A percentile compares a stretch with the other conserved stretches of the same genome.
Conservation (phyloP, 2,113 vertebrate species). For the Malurus elegans region DNA sequence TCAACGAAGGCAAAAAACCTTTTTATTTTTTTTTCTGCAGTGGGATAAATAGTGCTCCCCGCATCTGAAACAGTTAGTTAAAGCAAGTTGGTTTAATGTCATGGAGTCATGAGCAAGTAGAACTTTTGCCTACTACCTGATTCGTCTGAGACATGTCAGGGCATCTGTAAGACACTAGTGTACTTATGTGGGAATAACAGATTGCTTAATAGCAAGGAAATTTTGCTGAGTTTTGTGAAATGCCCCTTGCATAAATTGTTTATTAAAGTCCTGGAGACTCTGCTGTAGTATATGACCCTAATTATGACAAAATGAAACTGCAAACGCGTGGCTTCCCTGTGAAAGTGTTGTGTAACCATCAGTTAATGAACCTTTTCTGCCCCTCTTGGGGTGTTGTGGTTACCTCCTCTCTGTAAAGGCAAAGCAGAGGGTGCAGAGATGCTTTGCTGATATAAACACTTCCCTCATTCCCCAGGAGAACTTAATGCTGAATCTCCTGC, state of each 20-base stretch:
- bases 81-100: neutral
- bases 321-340: neutral
- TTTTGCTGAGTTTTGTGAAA: constrained; percentile 41
- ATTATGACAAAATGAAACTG: constrained; percentile 22
- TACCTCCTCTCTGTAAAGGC: neutral
- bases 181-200: neutral
- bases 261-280: neutral
- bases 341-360: neutral
- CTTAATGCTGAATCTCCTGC: neutral
- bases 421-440: neutral
- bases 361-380: neutral
- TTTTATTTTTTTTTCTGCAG: neutral
- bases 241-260: neutral
- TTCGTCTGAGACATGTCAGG: constrained; percentile 13
- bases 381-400: neutral
- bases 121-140: neutral
- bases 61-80: neutral
- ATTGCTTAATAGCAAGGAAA: constrained; percentile 1
- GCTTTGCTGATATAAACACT: neutral
- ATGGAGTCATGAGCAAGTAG: neutral
- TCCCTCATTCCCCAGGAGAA: neutral
- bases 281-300: neutral
- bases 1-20: neutral
- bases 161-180: neutral
- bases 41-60: neutral